These are phyloP conservation scores for Otolemur crassicaudatus DNA, from an alignment of 2,797 vertebrate species.

Conservation along the genomic window DNA sequence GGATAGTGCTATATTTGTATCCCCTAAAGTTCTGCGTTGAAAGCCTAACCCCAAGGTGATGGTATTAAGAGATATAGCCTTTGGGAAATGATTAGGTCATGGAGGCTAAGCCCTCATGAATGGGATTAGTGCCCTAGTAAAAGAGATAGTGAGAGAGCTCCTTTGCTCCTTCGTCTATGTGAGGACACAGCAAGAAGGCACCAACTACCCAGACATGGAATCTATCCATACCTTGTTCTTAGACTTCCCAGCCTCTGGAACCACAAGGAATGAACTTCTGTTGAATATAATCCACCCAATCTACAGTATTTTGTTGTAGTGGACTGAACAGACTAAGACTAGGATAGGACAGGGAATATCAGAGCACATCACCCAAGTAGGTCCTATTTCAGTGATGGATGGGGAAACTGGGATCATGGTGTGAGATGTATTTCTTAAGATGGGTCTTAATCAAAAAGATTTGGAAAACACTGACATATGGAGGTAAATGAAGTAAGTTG, in stretches of 20 bases:
- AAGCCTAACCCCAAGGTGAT: neutral
- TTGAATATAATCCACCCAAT: neutral
- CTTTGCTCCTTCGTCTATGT: neutral
- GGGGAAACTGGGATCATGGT: accelerated
- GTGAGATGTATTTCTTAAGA: neutral
- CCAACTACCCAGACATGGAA: neutral
- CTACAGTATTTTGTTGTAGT: neutral
- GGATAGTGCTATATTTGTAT: neutral
- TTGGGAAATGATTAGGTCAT: neutral
- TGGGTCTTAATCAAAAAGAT: neutral
- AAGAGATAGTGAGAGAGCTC: neutral
- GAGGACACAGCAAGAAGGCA: neutral
- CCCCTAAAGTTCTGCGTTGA: neutral
- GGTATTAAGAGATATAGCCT: neutral
- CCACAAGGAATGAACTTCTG: neutral
- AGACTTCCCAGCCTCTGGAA: neutral
- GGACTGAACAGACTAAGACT: no score
- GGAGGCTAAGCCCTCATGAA: neutral
- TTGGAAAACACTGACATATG: neutral
- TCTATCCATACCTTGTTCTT: neutral
- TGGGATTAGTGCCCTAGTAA: accelerated
- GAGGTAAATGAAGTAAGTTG: no score
- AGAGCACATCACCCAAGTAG: no score
- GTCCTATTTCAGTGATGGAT: accelerated
- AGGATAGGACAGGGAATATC: neutral